Conservation (phyloP, 1,140 invertebrate genomes). For the Micrasema minimum region DNA sequence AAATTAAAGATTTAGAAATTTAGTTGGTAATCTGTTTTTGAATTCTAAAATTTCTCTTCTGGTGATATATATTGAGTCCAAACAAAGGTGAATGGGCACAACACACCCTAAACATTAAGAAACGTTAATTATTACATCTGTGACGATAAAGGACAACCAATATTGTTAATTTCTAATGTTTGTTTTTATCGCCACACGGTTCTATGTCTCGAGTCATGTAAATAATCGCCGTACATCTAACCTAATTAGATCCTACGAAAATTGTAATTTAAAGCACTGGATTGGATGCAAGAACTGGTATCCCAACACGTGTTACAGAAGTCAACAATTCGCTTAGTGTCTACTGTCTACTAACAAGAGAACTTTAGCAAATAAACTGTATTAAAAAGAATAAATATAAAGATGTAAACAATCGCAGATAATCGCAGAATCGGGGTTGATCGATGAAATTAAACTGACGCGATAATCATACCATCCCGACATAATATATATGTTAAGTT, state of each 20-base stretch:
- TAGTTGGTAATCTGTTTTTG: not conserved
- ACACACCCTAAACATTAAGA: conserved; percentile 23
- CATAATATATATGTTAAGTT: conserved; percentile 34
- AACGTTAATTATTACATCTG: not conserved
- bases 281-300: conserved; percentile 21
- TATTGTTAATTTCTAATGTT: not conserved
- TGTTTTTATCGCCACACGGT: not conserved
- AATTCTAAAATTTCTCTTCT: not conserved
- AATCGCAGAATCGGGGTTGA: not conserved
- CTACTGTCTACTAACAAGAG: no score
- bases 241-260: no score
- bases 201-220: not conserved
- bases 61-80: not conserved
- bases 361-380: not conserved
- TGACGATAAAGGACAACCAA: no score
- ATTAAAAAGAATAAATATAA: conserved; percentile 16
- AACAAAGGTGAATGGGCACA: conserved; percentile 4
- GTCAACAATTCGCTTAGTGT: conserved; percentile 22
- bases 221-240: not conserved
- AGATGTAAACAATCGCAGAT: conserved; percentile 15
- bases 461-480: conserved; percentile 20
- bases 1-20: no score
- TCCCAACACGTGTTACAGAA: conserved; percentile 5
- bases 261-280: no score
- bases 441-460: conserved; percentile 5